Evolutionary conservation across 2,797 vertebrate species (phyloP).

Genomic region (Argya squamiceps): DNA sequence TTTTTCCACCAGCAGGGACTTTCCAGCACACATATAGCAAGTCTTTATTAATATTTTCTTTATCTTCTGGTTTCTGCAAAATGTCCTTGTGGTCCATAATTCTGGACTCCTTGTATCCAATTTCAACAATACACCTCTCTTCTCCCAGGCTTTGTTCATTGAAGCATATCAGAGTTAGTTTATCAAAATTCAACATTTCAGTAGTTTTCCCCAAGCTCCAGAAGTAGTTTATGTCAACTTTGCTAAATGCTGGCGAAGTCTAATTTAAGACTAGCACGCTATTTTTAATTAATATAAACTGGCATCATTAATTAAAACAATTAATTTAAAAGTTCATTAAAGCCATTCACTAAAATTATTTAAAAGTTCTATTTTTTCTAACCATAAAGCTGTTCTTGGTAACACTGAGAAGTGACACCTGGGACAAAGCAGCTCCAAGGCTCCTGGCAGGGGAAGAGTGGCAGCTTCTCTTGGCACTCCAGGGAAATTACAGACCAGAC

Average conservation of each 20-base stretch:
- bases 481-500: neutral
- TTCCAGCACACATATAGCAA: accelerated
- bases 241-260: neutral
- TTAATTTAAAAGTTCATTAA: neutral
- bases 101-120: neutral
- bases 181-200: neutral
- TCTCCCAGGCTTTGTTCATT: neutral
- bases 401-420: neutral
- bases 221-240: neutral
- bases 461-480: neutral
- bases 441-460: neutral
- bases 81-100: neutral
- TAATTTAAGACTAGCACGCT: neutral
- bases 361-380: neutral
- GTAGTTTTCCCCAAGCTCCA: neutral
- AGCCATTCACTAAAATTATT: neutral
- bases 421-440: neutral
- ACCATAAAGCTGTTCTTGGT: accelerated
- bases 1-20: neutral
- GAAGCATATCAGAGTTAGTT: neutral
- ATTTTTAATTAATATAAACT: neutral
- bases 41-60: neutral
- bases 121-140: neutral
- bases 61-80: neutral
- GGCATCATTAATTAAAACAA: neutral